Evolutionary conservation across 2,888 invertebrate genomes (phyloP).

Genomic region (Lasius fuliginosus): DNA sequence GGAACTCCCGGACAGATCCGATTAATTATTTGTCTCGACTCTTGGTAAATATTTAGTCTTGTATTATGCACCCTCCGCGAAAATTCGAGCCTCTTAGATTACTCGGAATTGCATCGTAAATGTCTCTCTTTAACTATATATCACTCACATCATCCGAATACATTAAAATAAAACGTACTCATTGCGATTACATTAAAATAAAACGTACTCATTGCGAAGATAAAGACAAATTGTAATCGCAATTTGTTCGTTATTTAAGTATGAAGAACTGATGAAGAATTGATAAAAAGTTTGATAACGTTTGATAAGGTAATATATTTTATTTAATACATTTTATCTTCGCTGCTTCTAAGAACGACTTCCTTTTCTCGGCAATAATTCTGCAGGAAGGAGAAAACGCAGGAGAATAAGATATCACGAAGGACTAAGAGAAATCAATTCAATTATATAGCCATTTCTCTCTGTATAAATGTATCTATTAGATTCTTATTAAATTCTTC

Average conservation of each 20-base stretch:
- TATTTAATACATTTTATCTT: conserved; percentile 13
- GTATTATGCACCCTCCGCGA: conserved; percentile 64
- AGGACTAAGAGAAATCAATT: conserved; percentile 18
- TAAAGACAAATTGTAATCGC: neutral
- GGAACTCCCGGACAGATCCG: conserved; percentile 19
- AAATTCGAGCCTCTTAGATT: conserved; percentile 28
- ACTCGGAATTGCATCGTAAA: neutral
- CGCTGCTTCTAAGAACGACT: neutral
- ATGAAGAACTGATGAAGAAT: neutral
- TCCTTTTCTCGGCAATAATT: conserved; percentile 2
- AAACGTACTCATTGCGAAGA: conserved; percentile 6
- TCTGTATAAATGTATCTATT: conserved; percentile 58
- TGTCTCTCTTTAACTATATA: conserved; percentile 36
- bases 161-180: conserved; percentile 28
- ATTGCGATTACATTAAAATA: conserved; percentile 16
- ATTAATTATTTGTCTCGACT: conserved; percentile 62
- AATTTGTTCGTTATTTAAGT: neutral
- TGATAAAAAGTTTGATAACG: neutral
- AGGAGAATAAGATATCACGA: conserved; percentile 43
- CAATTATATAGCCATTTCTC: conserved; percentile 59
- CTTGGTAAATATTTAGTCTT: conserved; percentile 70
- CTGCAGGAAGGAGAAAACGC: neutral
- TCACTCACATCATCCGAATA: neutral
- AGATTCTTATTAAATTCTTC: conserved; percentile 60
- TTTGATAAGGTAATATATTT: neutral